These are phyloP conservation scores for Choristoneura rosaceana DNA, from an alignment of 2,888 invertebrate species.

Conservation along the genomic window DNA sequence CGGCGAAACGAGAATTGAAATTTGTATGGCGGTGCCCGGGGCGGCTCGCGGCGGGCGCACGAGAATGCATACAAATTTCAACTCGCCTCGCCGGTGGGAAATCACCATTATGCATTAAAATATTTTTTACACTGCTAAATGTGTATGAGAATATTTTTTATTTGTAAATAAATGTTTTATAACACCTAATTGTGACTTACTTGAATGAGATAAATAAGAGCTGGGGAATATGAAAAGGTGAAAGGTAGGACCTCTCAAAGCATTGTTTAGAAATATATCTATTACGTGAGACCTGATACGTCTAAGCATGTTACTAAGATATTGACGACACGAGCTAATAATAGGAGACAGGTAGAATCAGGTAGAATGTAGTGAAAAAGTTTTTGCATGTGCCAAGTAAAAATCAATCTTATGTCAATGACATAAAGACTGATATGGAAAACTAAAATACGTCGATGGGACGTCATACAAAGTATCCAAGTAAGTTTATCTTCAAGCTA, in stretches of 20 bases:
- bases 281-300: neutral
- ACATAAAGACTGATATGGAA: too few species aligned
- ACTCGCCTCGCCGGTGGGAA: too few species aligned
- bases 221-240: neutral
- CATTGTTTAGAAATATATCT: neutral
- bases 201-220: neutral
- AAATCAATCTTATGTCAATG: too few species aligned
- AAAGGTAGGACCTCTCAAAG: neutral
- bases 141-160: constrained; percentile 4
- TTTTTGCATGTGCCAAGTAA: too few species aligned
- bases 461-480: constrained; percentile 4
- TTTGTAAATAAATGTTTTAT: constrained; percentile 9
- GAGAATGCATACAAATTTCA: too few species aligned
- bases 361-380: too few species aligned
- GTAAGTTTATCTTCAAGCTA: constrained; percentile 50
- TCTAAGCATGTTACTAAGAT: neutral
- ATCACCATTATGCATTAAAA: too few species aligned
- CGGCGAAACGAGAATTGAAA: too few species aligned
- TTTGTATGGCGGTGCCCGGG: too few species aligned
- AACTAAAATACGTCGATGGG: constrained; percentile 12
- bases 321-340: neutral
- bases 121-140: too few species aligned
- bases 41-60: too few species aligned
- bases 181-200: neutral
- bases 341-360: neutral